Evolutionary conservation across 2,113 vertebrate species (phyloP), one percentile per base, ranked within the genome.

Genomic region (Platichthys stellatus): DNA sequence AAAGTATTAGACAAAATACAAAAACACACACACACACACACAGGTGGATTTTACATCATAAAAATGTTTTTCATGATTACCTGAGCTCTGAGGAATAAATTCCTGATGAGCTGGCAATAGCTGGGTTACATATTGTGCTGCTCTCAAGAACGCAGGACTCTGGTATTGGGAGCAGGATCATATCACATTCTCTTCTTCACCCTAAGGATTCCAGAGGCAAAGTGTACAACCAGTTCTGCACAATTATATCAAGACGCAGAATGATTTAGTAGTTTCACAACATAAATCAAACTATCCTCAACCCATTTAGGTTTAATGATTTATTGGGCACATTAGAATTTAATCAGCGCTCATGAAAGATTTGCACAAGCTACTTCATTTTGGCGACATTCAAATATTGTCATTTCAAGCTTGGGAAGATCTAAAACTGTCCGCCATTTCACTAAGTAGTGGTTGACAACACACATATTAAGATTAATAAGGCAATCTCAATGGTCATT

Each of bases 381-480:
- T 66, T 69, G 6, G 59, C 58, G 57, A 8, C 20, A 54, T 81
- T 78, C 20, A 78, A 76, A 81, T 76, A 77, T 71, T 85, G 59
- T 76, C 31, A 81, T 76, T 85, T 89, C 67, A 81, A 82, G 73
- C 82, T 78, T 81, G 47, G 69, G 31, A 66, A 61, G 53, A 81
- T 65, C 17, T 78, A 61, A 76, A 89, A 79, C 74, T 83, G 70
- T 72, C 59, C 58, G 57, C 76, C 78, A 76, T 56, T 83, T 81
- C 72, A 76, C 53, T 72, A 83, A 83, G 63, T 73, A 64, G 70
- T 72, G 43, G 60, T 70, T 89, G 77, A 86, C 74, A 87, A 78
- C 53, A 56, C 63, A 76, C 49, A 87, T 70, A 86, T 90, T 88
- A 83, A 87, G 86, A 90, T 88, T 88, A 86, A 91, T 88, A 86